These are phyloP conservation scores for Lasioglossum albipes DNA, from an alignment of 1,140 invertebrate species.

Conservation along the genomic window DNA sequence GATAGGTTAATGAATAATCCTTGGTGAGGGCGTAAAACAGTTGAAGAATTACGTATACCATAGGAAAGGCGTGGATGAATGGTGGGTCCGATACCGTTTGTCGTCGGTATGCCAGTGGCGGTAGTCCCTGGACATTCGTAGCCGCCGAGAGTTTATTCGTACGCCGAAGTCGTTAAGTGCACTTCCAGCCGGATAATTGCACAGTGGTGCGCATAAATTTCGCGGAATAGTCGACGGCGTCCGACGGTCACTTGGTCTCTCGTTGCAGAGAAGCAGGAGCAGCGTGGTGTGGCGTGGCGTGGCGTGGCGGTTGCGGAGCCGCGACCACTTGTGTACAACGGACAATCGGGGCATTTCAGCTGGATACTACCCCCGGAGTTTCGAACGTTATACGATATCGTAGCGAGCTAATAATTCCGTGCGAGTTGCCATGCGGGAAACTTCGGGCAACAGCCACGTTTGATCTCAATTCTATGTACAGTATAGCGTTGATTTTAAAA, in stretches of 20 bases:
- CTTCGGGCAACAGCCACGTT: constrained; percentile 45
- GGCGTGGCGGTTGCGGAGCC: background rate
- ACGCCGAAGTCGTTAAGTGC: constrained; percentile 63
- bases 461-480: no score
- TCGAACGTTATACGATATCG: constrained; percentile 48
- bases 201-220: constrained; percentile 59
- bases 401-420: constrained; percentile 52
- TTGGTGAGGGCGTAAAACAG: constrained; percentile 16
- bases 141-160: constrained; percentile 58
- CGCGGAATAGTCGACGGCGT: constrained; percentile 25
- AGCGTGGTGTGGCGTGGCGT: background rate
- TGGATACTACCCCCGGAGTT: constrained; percentile 16
- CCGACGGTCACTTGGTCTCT: constrained; percentile 7
- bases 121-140: constrained; percentile 35
- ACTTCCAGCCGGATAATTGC: constrained; percentile 63
- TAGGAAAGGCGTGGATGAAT: constrained; percentile 36
- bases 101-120: constrained; percentile 8
- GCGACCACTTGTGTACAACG: constrained; percentile 36
- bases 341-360: constrained; percentile 23
- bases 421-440: constrained; percentile 57
- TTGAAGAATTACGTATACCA: constrained; percentile 38
- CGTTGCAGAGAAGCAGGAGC: background rate
- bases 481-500: no score
- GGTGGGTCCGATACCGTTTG: constrained; percentile 27
- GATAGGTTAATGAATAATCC: background rate